These are phyloP conservation scores for Rhyacichthys aspro DNA, from an alignment of 2,797 vertebrate genomes.

Conservation along the genomic window DNA sequence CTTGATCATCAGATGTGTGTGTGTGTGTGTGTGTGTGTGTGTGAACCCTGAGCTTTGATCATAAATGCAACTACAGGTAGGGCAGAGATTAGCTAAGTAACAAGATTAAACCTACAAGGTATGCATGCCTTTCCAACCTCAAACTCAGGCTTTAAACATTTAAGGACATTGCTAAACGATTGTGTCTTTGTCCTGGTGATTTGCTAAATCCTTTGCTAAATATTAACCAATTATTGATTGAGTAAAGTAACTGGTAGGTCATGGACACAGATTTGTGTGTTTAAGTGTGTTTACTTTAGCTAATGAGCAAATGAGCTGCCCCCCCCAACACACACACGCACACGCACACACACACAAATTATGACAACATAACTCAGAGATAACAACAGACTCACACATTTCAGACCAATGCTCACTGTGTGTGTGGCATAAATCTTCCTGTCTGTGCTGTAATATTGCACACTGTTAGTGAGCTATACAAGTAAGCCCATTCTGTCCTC, in stretches of 20 bases:
- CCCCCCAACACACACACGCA: no score
- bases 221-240: constrained; percentile 49
- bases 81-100: constrained; percentile 33
- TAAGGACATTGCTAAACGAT: background rate
- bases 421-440: no score
- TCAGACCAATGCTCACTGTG: no score
- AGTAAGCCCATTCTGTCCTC: background rate
- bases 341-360: constrained; percentile 25
- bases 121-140: background rate
- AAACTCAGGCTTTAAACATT: background rate
- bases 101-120: constrained; percentile 10
- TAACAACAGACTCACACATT: no score
- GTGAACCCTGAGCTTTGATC: constrained; percentile 46
- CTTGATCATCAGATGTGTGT: background rate
- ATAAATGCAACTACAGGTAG: background rate
- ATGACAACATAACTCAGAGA: no score
- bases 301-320: constrained; percentile 21
- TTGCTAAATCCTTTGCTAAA: constrained; percentile 42
- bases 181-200: background rate
- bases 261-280: constrained; percentile 25
- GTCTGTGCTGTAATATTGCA: no score
- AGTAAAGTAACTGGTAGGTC: constrained; percentile 16
- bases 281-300: constrained; percentile 28
- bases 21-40: constrained; percentile 2
- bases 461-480: no score